Percentiles rank a stretch among this genome's conserved stretches.
phyloP scores from a whole-genome alignment of 1,140 invertebrate genomes.

The Venturia canescens region DNA sequence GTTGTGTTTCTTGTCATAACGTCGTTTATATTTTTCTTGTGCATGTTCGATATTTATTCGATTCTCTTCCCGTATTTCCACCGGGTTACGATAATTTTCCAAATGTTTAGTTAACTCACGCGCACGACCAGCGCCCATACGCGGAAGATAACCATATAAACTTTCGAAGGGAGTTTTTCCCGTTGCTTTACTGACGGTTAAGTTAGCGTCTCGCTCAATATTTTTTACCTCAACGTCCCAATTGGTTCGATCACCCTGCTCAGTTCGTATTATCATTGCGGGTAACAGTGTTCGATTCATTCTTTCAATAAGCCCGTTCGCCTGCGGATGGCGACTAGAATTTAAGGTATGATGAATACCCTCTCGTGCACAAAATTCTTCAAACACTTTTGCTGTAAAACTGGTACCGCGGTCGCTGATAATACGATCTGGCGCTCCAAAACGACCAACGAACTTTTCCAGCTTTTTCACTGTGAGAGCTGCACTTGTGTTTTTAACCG shows the following conservation, averaged over 20 bases:
- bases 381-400: constrained; percentile 62
- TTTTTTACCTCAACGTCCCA: too few relatives aligned
- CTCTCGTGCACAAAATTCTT: constrained; percentile 54
- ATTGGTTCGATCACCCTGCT: constrained; percentile 17
- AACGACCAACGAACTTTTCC: background rate
- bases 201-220: constrained; percentile 51
- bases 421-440: constrained; percentile 52
- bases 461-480: background rate
- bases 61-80: constrained; percentile 29
- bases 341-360: constrained; percentile 61
- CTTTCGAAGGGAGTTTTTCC: constrained; percentile 48
- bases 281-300: constrained; percentile 47
- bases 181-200: constrained; percentile 44
- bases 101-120: background rate
- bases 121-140: constrained; percentile 45
- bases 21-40: constrained; percentile 47
- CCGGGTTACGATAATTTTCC: constrained; percentile 17
- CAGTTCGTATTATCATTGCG: constrained; percentile 21
- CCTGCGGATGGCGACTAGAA: constrained; percentile 60
- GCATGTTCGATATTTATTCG: too few relatives aligned
- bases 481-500: background rate
- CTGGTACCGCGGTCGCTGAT: constrained; percentile 62
- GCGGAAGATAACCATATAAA: constrained; percentile 50
- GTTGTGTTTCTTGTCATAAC: constrained; percentile 49
- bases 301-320: constrained; percentile 58